Evolutionary conservation across 2,888 invertebrate genomes (phyloP), one percentile per base, ranked within the genome.

Genomic region (Polydrusus pterygomalis): DNA sequence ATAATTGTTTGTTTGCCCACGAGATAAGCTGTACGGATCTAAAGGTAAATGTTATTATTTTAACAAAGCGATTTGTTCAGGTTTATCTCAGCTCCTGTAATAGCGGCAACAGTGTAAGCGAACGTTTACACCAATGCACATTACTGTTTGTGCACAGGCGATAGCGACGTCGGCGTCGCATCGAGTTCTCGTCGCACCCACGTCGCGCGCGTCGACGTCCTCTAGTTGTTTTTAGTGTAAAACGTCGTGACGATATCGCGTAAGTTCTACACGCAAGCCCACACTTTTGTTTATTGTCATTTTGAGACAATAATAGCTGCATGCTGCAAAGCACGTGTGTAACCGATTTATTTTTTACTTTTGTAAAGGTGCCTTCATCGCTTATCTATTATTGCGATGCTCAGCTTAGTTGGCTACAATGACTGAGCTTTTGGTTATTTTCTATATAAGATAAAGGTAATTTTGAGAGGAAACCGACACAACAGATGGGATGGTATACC

Each of bases 141-240:
- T 72, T 70, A 62, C 67, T n/a, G n/a, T 25, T 71, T 64, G 56
- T 63, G 70, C 65, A 65, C 63, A 58, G 54, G 75, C 56, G 56
- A 74, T 56, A 74, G 51, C 69, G 69, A 65, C 74, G 74, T 72
- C 69, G 69, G 62, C 74, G 74, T 72, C 75, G 75, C 62, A 70
- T 70, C 74, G 77, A 70, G 70, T 70, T 49, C 72, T 67, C 70
- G 68, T n/a, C n/a, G n/a, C n/a, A n/a, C n/a, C n/a, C n/a, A n/a
- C n/a, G n/a, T n/a, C n/a, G n/a, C 78, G 77, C 81, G 80, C 81
- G 79, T 79, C 62, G 74, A 47, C 81, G 79, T 80, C 51, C 68
- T 51, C 65, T 77, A 79, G 77, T 70, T 74, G 79, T 74, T 54
- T 75, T 62, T 58, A 70, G 70, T 65, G 75, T 70, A 67, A 67